These are phyloP conservation scores for Poecile montanus DNA, from an alignment of 2,797 vertebrate genomes.

Conservation along the genomic window DNA sequence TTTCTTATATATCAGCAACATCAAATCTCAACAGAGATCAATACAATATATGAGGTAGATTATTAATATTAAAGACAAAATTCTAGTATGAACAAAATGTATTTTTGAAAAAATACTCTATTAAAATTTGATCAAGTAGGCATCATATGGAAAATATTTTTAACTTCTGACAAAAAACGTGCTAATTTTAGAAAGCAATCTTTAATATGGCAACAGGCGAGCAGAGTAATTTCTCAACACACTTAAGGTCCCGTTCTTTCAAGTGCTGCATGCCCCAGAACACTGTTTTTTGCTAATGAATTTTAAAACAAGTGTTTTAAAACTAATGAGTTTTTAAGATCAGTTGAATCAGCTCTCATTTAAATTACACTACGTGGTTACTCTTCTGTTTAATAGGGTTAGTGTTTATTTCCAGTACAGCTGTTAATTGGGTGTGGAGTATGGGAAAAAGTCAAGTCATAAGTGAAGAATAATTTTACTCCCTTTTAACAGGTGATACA, in stretches of 20 bases:
- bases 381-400: not conserved
- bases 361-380: not conserved
- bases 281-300: not conserved
- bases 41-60: not conserved
- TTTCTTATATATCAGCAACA: not conserved
- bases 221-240: not conserved
- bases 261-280: not conserved
- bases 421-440: not conserved
- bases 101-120: constrained; percentile 3
- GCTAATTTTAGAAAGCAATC: not conserved
- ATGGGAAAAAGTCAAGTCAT: not conserved
- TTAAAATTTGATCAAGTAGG: constrained; percentile 12
- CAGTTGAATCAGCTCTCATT: not conserved
- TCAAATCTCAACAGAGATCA: not conserved
- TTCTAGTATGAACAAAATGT: not conserved
- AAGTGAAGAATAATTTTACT: not conserved
- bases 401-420: not conserved
- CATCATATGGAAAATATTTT: not conserved
- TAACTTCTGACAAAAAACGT: not conserved
- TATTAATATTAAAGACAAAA: not conserved
- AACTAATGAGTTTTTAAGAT: not conserved
- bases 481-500: not conserved
- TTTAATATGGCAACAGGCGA: not conserved
- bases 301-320: not conserved
- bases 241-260: not conserved